phyloP scores from a whole-genome alignment of 2,113 vertebrate species.

The Stigmatopora argus region DNA sequence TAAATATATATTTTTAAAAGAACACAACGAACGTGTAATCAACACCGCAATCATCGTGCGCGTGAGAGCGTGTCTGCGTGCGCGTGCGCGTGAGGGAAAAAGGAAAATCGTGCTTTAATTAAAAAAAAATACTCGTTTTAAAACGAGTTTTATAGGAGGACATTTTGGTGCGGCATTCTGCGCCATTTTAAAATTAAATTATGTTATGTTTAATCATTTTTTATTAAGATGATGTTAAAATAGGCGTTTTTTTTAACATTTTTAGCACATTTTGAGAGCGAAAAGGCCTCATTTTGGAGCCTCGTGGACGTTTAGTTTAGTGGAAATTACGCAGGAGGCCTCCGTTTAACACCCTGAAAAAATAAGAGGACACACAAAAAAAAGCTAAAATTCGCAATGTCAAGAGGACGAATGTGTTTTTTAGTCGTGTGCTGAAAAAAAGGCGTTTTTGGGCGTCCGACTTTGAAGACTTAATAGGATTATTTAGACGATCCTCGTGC shows the following conservation, averaged over 20 bases:
- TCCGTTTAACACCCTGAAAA: not conserved
- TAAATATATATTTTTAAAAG: not conserved
- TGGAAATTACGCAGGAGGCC: constrained; percentile 18
- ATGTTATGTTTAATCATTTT: not conserved
- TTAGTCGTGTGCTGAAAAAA: constrained; percentile 9
- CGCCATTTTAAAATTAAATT: not conserved
- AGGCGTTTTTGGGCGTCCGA: constrained; percentile 26
- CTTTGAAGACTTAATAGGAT: constrained; percentile 51
- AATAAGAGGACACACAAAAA: not conserved
- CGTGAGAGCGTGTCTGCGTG: not conserved
- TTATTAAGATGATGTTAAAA: not conserved
- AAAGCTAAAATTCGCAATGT: not conserved
- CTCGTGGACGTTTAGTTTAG: constrained; percentile 2
- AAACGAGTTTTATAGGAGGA: constrained; percentile 30
- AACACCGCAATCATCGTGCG: not conserved
- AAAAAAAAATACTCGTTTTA: constrained; percentile 1
- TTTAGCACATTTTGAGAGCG: not conserved
- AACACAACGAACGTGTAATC: not conserved
- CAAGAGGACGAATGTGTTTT: not conserved
- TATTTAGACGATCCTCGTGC: constrained; percentile 25
- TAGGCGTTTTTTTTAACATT: not conserved
- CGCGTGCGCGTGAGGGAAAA: not conserved
- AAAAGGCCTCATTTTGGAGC: constrained; percentile 17
- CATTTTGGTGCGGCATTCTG: constrained; percentile 11
- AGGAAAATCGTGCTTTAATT: not conserved